Percentiles rank a stretch among this genome's conserved stretches.
Conservation (phyloP, 2,113 vertebrate species). For the Leuciscus idus region DNA sequence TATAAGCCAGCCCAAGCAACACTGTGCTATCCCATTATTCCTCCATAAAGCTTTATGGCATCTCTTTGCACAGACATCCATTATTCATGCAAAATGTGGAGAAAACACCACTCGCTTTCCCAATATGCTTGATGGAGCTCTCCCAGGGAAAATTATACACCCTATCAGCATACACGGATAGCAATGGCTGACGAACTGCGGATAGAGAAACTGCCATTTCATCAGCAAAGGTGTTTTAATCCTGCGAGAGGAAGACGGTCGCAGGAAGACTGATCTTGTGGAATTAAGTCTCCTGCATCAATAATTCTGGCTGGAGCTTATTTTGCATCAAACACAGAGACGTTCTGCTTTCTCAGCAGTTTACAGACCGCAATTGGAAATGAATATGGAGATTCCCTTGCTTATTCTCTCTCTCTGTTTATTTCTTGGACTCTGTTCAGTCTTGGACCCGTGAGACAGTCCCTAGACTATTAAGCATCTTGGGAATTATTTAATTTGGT, state of each 20-base stretch:
- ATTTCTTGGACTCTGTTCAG: neutral
- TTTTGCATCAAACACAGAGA: slow-evolving; percentile 46
- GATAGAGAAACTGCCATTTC: slow-evolving; percentile 59
- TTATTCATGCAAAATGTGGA: slow-evolving; percentile 37
- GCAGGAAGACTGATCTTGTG: slow-evolving; percentile 26
- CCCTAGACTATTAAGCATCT: neutral
- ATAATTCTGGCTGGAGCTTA: slow-evolving; percentile 49
- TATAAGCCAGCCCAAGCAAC: slow-evolving; percentile 18
- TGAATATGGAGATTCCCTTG: slow-evolving; percentile 45
- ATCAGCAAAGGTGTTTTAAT: slow-evolving; percentile 62
- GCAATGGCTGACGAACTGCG: slow-evolving; percentile 64
- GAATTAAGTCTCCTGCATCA: slow-evolving; percentile 55
- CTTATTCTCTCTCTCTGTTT: slow-evolving; percentile 24
- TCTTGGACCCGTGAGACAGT: neutral
- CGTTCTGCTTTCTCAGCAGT: slow-evolving; percentile 59
- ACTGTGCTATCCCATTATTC: neutral
- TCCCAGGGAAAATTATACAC: slow-evolving; percentile 63
- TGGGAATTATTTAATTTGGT: slow-evolving; percentile 14
- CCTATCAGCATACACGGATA: slow-evolving; percentile 59
- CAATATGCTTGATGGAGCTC: slow-evolving; percentile 59
- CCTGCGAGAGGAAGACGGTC: slow-evolving; percentile 2
- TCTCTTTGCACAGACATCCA: slow-evolving; percentile 23
- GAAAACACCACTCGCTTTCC: slow-evolving; percentile 57
- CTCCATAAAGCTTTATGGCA: slow-evolving; percentile 31
- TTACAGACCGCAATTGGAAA: slow-evolving; percentile 45